Evolutionary conservation across 2,888 invertebrate genomes (phyloP).

Genomic region (Patella depressa): DNA sequence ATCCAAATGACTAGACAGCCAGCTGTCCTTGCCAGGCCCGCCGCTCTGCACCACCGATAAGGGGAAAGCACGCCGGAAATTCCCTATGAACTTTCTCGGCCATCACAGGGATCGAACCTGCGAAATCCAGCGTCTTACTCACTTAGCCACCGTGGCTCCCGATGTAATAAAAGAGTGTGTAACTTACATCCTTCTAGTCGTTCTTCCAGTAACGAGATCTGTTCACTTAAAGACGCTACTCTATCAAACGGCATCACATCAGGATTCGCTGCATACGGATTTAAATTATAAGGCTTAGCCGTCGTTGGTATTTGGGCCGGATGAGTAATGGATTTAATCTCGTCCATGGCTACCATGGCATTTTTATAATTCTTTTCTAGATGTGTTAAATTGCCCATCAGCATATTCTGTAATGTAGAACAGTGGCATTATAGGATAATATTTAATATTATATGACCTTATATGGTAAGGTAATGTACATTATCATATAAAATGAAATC

Average conservation of each 20-base stretch:
- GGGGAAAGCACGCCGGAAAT: too few relatives aligned
- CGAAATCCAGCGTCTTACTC: too few relatives aligned
- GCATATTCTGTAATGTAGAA: conserved; percentile 19
- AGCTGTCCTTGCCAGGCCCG: too few relatives aligned
- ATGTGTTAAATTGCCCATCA: conserved; percentile 29
- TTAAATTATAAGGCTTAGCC: not conserved
- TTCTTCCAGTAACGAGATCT: conserved; percentile 54
- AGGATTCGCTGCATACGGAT: conserved; percentile 15
- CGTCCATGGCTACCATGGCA: conserved; percentile 29
- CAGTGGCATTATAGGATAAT: too few relatives aligned
- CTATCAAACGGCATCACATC: conserved; percentile 35
- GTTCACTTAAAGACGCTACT: conserved; percentile 49
- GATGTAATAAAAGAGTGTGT: too few relatives aligned
- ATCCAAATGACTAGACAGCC: too few relatives aligned
- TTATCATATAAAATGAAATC: too few relatives aligned
- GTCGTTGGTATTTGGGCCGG: not conserved
- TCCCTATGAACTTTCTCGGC: too few relatives aligned
- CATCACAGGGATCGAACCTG: too few relatives aligned
- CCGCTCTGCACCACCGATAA: too few relatives aligned
- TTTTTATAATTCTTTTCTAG: conserved; percentile 27
- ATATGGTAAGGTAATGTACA: not conserved
- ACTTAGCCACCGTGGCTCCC: too few relatives aligned
- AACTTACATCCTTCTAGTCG: conserved; percentile 50
- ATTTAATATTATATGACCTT: too few relatives aligned
- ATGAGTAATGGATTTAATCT: conserved; percentile 17